phyloP scores from a whole-genome alignment of 2,888 invertebrate species.

The Bimastos eiseni region DNA sequence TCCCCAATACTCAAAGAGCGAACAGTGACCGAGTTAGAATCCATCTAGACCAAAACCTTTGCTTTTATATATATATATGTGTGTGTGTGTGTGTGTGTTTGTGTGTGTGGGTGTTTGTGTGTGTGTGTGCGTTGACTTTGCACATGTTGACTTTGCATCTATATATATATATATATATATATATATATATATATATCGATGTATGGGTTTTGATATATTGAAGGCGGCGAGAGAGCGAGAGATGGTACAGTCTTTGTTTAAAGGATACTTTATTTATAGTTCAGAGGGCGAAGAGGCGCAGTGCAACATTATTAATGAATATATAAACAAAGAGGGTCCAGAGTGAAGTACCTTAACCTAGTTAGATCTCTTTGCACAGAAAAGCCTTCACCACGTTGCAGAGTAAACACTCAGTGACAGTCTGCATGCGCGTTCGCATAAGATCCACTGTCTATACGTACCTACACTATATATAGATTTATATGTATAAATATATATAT shows the following conservation, averaged over 20 bases:
- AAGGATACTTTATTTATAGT: slow-evolving; percentile 6
- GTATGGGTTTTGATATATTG: neutral
- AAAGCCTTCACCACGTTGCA: neutral
- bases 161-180: neutral
- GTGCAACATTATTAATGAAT: slow-evolving; percentile 13
- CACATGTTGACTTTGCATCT: no score
- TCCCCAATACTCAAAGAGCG: no score
- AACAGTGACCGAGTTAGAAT: no score
- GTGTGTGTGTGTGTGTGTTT: no score
- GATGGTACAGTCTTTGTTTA: neutral
- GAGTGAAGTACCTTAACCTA: slow-evolving; percentile 6
- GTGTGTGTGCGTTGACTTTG: no score
- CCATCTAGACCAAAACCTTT: no score
- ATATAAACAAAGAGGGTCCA: slow-evolving; percentile 13
- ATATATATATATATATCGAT: neutral
- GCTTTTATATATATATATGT: no score
- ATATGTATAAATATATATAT: no score
- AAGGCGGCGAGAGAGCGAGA: neutral
- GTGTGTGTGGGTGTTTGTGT: no score
- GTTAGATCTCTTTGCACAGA: slow-evolving; percentile 13
- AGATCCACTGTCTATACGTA: neutral
- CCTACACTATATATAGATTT: no score
- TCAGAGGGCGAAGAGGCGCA: neutral
- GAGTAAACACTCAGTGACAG: neutral
- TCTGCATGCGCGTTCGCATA: neutral